A percentile compares a stretch with the other conserved stretches of the same genome.
These are phyloP conservation scores for Cariama cristata DNA, from an alignment of 2,113 vertebrate genomes.

Conservation along the genomic window DNA sequence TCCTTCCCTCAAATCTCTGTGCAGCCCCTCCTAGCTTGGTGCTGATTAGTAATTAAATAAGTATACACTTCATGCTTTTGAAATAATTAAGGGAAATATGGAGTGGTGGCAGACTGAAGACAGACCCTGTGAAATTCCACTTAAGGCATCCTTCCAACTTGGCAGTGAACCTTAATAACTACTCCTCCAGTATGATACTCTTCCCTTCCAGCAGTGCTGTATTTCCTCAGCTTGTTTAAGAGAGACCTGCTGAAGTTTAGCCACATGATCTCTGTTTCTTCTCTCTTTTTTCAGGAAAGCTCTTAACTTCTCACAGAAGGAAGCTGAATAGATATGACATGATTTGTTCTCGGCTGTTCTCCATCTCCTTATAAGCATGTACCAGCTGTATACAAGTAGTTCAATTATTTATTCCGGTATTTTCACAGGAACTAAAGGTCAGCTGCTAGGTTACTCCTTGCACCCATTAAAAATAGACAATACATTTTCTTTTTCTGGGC, in stretches of 20 bases:
- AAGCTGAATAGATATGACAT: neutral
- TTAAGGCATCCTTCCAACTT: conserved; percentile 45
- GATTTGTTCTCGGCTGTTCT: neutral
- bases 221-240: conserved; percentile 47
- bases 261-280: neutral
- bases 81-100: conserved; percentile 66
- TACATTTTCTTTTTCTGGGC: neutral
- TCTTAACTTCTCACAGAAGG: conserved; percentile 36
- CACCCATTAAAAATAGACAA: conserved; percentile 55
- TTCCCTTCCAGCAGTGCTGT: conserved; percentile 34
- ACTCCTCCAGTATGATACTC: conserved; percentile 29
- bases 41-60: conserved; percentile 74
- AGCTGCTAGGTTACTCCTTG: conserved; percentile 21
- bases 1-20: conserved; percentile 22
- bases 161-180: conserved; percentile 46
- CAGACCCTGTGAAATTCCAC: conserved; percentile 57
- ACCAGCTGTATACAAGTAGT: neutral
- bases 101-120: conserved; percentile 53
- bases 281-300: neutral
- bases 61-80: conserved; percentile 66
- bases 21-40: conserved; percentile 26
- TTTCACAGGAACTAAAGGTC: conserved; percentile 50
- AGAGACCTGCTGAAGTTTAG: conserved; percentile 39
- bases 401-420: conserved; percentile 63
- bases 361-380: conserved; percentile 32